phyloP scores from a whole-genome alignment of 2,888 invertebrate genomes.

The Harmothoe impar region DNA sequence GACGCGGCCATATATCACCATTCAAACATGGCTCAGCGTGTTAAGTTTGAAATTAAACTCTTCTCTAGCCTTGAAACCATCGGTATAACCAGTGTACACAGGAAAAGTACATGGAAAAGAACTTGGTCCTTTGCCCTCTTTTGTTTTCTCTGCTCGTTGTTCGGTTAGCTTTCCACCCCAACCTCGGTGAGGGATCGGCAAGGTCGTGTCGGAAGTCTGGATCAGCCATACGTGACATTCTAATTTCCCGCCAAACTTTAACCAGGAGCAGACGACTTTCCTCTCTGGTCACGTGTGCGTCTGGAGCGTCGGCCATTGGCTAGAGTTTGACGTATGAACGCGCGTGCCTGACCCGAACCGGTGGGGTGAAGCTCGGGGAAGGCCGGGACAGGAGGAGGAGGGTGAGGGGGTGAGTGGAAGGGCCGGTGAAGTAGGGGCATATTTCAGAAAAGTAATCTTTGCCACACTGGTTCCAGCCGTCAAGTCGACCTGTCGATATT shows the following conservation, averaged over 20 bases:
- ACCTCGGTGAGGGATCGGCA: background rate
- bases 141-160: background rate
- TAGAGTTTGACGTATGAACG: constrained; percentile 43
- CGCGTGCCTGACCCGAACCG: background rate
- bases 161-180: background rate
- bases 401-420: background rate
- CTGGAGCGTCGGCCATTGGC: constrained; percentile 24
- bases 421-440: background rate
- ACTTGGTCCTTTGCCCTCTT: background rate
- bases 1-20: too few species aligned
- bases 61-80: too few species aligned
- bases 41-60: too few species aligned
- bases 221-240: constrained; percentile 31
- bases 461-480: background rate
- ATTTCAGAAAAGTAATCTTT: constrained; percentile 33
- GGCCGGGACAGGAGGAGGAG: background rate
- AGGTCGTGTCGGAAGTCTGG: background rate
- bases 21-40: too few species aligned
- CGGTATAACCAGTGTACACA: too few species aligned
- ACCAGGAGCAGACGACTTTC: constrained; percentile 20
- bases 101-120: too few species aligned
- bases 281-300: constrained; percentile 25
- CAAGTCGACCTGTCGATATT: background rate
- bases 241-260: constrained; percentile 51
- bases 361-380: background rate